Conservation (phyloP, 2,797 vertebrate genomes). For the Cyclura pinguis region DNA sequence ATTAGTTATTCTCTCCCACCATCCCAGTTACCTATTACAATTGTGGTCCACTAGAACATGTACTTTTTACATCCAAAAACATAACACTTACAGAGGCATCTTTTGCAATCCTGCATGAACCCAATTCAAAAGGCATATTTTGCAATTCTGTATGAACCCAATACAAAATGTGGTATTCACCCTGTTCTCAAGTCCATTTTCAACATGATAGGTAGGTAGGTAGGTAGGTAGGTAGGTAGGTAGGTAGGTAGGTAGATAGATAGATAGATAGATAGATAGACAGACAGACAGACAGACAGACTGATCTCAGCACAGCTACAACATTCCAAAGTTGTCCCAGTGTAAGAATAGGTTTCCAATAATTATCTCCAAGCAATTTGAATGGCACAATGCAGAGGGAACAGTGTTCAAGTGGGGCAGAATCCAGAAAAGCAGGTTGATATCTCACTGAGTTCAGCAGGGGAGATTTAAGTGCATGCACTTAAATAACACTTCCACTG, state of each 20-base stretch:
- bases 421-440: not conserved
- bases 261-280: too few relatives aligned
- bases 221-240: too few relatives aligned
- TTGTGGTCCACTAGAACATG: not conserved
- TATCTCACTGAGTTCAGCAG: not conserved
- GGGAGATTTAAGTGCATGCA: not conserved
- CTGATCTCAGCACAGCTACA: not conserved
- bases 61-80: constrained; percentile 40
- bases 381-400: not conserved
- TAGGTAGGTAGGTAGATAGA: too few relatives aligned
- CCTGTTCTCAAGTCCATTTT: too few relatives aligned
- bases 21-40: constrained; percentile 45
- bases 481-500: not conserved
- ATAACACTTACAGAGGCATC: constrained; percentile 21
- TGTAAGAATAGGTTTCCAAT: constrained; percentile 5
- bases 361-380: constrained; percentile 24
- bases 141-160: constrained; percentile 11
- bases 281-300: not conserved
- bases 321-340: constrained; percentile 31
- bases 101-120: constrained; percentile 11
- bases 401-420: not conserved
- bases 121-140: constrained; percentile 17
- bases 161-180: not conserved
- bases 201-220: not conserved
- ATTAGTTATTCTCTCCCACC: constrained; percentile 50